Percentiles rank a stretch among this genome's conserved stretches.
Conservation (phyloP, 2,797 vertebrate genomes). For the Petrocephalus sullivani region DNA sequence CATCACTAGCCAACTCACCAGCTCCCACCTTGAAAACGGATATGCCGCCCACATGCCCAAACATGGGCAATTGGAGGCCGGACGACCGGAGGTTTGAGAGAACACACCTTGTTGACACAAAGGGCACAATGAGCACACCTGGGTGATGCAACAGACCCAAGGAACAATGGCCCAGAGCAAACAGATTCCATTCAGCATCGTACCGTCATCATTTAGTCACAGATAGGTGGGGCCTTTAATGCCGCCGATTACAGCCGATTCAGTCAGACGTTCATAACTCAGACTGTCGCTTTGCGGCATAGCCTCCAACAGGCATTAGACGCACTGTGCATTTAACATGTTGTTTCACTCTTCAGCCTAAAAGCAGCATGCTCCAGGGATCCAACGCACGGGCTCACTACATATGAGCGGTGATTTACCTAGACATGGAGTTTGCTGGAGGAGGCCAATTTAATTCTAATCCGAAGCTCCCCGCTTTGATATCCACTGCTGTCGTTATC, state of each 20-base stretch:
- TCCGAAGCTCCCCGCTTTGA: not conserved
- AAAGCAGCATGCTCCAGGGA: not conserved
- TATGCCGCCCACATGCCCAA: not conserved
- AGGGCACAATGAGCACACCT: not conserved
- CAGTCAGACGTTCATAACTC: not conserved
- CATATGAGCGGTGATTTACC: not conserved
- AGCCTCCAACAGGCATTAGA: not conserved
- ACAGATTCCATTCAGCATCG: not conserved
- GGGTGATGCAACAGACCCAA: not conserved
- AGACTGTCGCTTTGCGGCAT: not conserved
- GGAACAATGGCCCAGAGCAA: not conserved
- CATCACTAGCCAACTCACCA: not conserved
- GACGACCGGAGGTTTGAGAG: not conserved
- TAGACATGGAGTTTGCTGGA: not conserved
- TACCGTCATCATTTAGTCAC: not conserved
- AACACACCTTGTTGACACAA: conserved; percentile 8
- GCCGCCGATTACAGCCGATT: not conserved
- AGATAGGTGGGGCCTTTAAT: not conserved
- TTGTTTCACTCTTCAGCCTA: not conserved
- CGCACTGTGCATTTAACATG: not conserved
- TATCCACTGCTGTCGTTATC: not conserved
- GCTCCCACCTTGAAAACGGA: not conserved
- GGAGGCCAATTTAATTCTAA: not conserved
- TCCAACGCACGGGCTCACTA: not conserved
- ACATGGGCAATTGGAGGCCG: not conserved